A percentile compares a stretch with the other conserved stretches of the same genome.
Conservation (phyloP, 1,140 invertebrate genomes). For the Lithobius niger region DNA sequence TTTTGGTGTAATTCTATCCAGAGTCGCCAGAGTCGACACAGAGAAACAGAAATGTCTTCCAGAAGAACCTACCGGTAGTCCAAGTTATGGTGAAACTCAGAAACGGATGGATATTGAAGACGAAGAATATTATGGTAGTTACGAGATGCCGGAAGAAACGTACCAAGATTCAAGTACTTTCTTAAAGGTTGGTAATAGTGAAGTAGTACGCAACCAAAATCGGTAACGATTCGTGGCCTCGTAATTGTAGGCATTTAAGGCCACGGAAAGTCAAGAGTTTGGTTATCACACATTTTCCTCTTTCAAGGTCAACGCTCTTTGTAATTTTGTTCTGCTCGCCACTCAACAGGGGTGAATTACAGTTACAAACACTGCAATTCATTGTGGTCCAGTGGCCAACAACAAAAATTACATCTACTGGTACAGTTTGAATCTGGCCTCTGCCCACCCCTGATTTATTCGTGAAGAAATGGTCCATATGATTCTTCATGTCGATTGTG, state of each 20-base stretch:
- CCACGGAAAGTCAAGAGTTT: slow-evolving; percentile 11
- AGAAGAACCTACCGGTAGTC: background rate
- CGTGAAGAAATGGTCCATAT: too few relatives aligned
- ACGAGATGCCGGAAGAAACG: slow-evolving; percentile 49
- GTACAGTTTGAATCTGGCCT: too few relatives aligned
- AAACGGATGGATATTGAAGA: slow-evolving; percentile 40
- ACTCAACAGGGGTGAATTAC: slow-evolving; percentile 8
- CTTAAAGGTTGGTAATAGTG: too few relatives aligned
- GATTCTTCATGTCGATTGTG: too few relatives aligned
- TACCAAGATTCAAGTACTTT: slow-evolving; percentile 95
- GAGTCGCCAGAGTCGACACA: background rate
- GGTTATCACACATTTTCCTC: background rate
- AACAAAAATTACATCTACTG: too few relatives aligned
- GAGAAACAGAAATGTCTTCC: too few relatives aligned
- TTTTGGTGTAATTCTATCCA: background rate
- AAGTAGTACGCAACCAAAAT: background rate
- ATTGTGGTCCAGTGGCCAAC: too few relatives aligned
- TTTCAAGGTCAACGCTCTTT: slow-evolving; percentile 3
- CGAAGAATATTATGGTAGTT: slow-evolving; percentile 21
- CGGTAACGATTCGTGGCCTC: slow-evolving; percentile 1
- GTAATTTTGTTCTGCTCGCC: slow-evolving; percentile 22
- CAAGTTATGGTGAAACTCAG: background rate
- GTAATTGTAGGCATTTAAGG: background rate
- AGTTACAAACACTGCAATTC: slow-evolving; percentile 1
- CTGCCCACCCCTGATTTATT: too few relatives aligned